Evolutionary conservation across 1,140 invertebrate species (phyloP), one percentile per base, ranked within the genome.

Genomic region (Drosophila jambulina): DNA sequence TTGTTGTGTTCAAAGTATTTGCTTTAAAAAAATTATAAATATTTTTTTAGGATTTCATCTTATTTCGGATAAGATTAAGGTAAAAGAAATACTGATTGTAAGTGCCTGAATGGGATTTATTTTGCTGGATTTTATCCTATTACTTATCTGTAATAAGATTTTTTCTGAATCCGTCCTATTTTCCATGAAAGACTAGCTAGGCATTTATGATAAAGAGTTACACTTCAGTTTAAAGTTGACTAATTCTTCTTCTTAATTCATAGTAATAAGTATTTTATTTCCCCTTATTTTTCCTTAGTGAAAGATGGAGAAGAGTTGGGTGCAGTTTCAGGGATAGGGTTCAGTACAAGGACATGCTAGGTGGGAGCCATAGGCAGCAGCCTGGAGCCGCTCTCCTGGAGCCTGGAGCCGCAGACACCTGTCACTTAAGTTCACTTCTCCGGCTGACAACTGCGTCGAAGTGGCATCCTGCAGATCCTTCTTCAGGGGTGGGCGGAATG

Each of bases 381-480:
- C n/a, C n/a, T n/a, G n/a, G n/a, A n/a, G n/a, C n/a, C n/a, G n/a
- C n/a, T n/a, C n/a, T n/a, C n/a, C n/a, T n/a, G n/a, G n/a, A n/a
- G n/a, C n/a, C n/a, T n/a, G n/a, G n/a, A n/a, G n/a, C n/a, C n/a
- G n/a, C n/a, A n/a, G n/a, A n/a, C n/a, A n/a, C n/a, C n/a, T n/a
- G n/a, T n/a, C n/a, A n/a, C n/a, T n/a, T n/a, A n/a, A n/a, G n/a
- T n/a, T n/a, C n/a, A n/a, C n/a, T n/a, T n/a, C n/a, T n/a, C n/a
- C n/a, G n/a, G n/a, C n/a, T n/a, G n/a, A n/a, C n/a, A n/a, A n/a
- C n/a, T n/a, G n/a, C n/a, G n/a, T 69, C 75, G 72, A 78, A 78
- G 75, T 43, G 71, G 71, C 54, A 77, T 25, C 19, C 42, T 58
- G 36, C 40, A 40, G 42, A 79, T 67, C 54, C 51, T 67, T 75